Evolutionary conservation across 2,113 vertebrate genomes (phyloP), one percentile per base, ranked within the genome.

Genomic region (Misgurnus anguillicaudatus): DNA sequence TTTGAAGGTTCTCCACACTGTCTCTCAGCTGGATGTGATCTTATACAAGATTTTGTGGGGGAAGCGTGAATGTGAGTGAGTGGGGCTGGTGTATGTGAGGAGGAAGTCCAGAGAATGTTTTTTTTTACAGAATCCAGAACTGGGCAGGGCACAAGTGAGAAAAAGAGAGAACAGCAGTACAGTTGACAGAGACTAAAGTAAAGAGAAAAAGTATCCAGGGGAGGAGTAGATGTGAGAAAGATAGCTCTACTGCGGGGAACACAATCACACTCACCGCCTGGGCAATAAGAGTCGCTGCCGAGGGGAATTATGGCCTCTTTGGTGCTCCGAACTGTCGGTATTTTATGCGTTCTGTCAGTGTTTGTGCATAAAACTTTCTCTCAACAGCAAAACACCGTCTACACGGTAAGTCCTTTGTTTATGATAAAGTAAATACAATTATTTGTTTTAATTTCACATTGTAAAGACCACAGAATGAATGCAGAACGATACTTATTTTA

Each of bases 21-120:
- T 60, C 45, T 58, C 24, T 47, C 62, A 93, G 90, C 90, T 92
- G 90, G 79, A 80, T 90, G 85, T 87, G 87, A 92, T 93, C 91
- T 91, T 77, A n/a, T 78, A 74, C 86, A 75, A 79, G 85, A 88
- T 87, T 82, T 85, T 86, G 84, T 87, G 84, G 88, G 83, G 86
- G 83, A 85, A 82, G 79, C 83, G 79, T 86, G 77, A 75, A 75
- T 80, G 81, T 83, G 72, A 71, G 67, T 24, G 51, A 13, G 51
- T 47, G 66, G 51, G 67, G 36, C 13, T 11, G 31, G 73, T 31
- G 68, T 83, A 86, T 16, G 11, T 4, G 45, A 70, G 65, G 83
- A 82, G 83, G 80, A 89, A 91, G 90, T 90, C 81, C 86, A 85
- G 82, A 84, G 82, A 86, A 31, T 31, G 24, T 31, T 87, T 91